These are phyloP conservation scores for Lasioglossum albipes DNA, from an alignment of 1,140 invertebrate genomes.

Conservation along the genomic window DNA sequence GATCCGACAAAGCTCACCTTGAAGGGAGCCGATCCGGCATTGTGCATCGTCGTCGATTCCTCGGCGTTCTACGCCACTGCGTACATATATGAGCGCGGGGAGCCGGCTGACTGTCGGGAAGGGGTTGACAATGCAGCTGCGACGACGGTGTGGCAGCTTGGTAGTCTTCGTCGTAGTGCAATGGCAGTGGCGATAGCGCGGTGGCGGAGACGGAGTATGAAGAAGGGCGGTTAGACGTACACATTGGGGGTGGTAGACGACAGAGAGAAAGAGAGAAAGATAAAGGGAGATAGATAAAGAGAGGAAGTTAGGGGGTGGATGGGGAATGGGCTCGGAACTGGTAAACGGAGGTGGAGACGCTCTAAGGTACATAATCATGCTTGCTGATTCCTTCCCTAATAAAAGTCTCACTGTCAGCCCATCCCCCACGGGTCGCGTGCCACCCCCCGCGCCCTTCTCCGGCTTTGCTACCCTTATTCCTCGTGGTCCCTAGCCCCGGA, in stretches of 20 bases:
- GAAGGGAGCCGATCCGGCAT: slow-evolving; percentile 26
- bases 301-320: too few species aligned
- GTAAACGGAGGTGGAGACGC: slow-evolving; percentile 64
- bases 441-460: slow-evolving; percentile 2
- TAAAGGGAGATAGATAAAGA: background rate
- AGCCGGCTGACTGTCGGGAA: slow-evolving; percentile 33
- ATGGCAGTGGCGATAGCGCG: slow-evolving; percentile 53
- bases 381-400: slow-evolving; percentile 80
- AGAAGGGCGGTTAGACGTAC: slow-evolving; percentile 42
- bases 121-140: slow-evolving; percentile 68
- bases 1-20: slow-evolving; percentile 8
- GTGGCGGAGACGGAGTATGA: slow-evolving; percentile 43
- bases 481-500: background rate
- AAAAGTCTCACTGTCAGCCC: slow-evolving; percentile 79
- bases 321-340: slow-evolving; percentile 31
- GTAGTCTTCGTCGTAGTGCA: slow-evolving; percentile 43
- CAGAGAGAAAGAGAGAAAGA: slow-evolving; percentile 16
- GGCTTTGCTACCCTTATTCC: background rate
- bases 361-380: slow-evolving; percentile 80
- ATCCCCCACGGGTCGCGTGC: slow-evolving; percentile 45
- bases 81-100: slow-evolving; percentile 62
- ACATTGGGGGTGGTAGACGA: slow-evolving; percentile 12
- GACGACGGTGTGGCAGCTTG: slow-evolving; percentile 34
- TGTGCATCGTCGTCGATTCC: slow-evolving; percentile 38
- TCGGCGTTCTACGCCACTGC: slow-evolving; percentile 66